These are phyloP conservation scores for Euphydryas editha DNA, from an alignment of 2,888 invertebrate species.

Conservation along the genomic window DNA sequence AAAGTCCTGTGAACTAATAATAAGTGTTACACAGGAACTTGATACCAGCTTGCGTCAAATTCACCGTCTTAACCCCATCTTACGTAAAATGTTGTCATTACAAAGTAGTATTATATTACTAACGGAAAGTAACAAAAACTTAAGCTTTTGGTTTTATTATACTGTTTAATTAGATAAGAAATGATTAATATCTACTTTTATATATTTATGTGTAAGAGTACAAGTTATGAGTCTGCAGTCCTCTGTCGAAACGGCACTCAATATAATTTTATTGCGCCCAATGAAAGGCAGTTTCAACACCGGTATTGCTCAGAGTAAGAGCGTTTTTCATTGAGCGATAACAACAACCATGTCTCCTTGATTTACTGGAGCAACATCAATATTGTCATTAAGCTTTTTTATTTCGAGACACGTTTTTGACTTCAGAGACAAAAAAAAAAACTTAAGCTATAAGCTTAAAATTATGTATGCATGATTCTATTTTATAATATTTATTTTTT, in stretches of 20 bases:
- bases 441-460: too few relatives aligned
- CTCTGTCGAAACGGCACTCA: conserved; percentile 57
- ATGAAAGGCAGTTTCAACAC: conserved; percentile 59
- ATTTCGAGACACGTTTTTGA: too few relatives aligned
- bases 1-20: background rate
- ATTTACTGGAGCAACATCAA: too few relatives aligned
- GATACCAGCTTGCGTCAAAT: background rate
- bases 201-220: too few relatives aligned
- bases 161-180: background rate
- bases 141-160: background rate
- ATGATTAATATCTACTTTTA: background rate
- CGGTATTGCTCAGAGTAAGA: conserved; percentile 50
- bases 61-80: background rate
- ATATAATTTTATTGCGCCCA: conserved; percentile 63
- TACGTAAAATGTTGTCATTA: too few relatives aligned
- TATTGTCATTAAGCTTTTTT: too few relatives aligned
- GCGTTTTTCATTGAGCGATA: background rate
- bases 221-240: too few relatives aligned
- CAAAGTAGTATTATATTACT: background rate
- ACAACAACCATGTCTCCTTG: too few relatives aligned
- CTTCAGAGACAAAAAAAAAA: too few relatives aligned
- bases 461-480: too few relatives aligned
- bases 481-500: too few relatives aligned
- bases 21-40: background rate
- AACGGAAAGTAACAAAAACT: background rate